Base-by-base conservation (phyloP, 2,888 invertebrate species). In the Fragum fragum region DNA sequence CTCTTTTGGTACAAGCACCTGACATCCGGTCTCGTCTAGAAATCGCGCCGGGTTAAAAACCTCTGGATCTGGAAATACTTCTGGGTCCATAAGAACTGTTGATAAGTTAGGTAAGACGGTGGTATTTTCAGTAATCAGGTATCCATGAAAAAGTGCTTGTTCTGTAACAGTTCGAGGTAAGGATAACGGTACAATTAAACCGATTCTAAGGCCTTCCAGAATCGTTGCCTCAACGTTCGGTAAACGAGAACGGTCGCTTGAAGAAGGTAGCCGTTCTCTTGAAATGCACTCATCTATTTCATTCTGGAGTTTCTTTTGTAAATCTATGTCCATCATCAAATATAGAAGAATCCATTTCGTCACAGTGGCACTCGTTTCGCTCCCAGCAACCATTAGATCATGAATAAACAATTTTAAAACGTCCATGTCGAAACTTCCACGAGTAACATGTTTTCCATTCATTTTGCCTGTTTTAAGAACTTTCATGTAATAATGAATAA, bases 121-220 rank as follows among this genome's bases (percentile, higher is more conserved):
- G 3, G 88, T 81, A 18, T 86, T 89, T 61, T 88, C 87, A n/a
- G 94, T 93, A 42, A 94, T 92, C 6, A 77, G 77, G 69, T 89
- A 93, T 23, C 91, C 93, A 3, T 83, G 76, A 28, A 93, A 82
- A 0, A 55, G 74, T 16, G 90, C 85, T 47, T 93, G 92, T 28
- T 84, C n/a, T 7, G 78, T 66, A 14, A 86, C 88, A 6, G 80
- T 55, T 55, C 76, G 81, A 28, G 81, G 81, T 29, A 79, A 14
- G 1, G 76, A 76, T 11, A 79, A 59, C 14, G 81, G 79, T 0
- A 71, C 61, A 6, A 69, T 61, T 23, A 26, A 69, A 5, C 75
- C 69, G 18, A 78, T 59, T 21, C 79, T 52, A 6, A 80, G 32
- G 11, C 21, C 75, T 53, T 80, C 80, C 16, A 80, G 29, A 7